Evolutionary conservation across 2,888 invertebrate species (phyloP).

Genomic region (Scrobipalpa costella): DNA sequence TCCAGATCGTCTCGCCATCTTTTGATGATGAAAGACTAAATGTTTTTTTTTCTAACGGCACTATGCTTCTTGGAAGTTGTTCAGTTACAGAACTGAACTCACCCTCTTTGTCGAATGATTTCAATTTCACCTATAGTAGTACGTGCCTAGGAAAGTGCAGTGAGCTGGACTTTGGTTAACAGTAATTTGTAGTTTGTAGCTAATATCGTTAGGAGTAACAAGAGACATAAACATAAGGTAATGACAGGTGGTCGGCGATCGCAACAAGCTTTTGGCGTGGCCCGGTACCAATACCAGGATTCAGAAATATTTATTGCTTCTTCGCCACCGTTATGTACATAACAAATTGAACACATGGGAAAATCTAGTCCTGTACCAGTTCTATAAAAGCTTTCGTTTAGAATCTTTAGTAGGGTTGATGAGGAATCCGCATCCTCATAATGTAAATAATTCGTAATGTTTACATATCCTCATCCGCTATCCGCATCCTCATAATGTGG

Average conservation of each 20-base stretch:
- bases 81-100: no score
- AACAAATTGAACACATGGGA: not conserved
- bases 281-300: constrained; percentile 7
- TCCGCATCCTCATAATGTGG: no score
- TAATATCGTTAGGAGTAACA: constrained; percentile 18
- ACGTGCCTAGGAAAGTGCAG: not conserved
- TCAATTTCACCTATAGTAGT: no score
- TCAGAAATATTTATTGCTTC: constrained; percentile 7
- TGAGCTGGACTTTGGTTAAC: not conserved
- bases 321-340: constrained; percentile 12
- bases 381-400: not conserved
- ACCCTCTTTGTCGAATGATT: no score
- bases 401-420: no score
- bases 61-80: no score
- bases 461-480: no score
- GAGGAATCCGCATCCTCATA: no score
- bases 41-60: no score
- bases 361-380: not conserved
- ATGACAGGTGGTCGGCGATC: constrained; percentile 3
- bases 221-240: constrained; percentile 11
- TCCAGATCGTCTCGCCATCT: no score
- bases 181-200: constrained; percentile 11
- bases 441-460: no score
- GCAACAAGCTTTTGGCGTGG: constrained; percentile 20
- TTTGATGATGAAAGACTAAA: no score